Percentiles rank a stretch among this genome's conserved stretches.
phyloP scores from a whole-genome alignment of 2,797 vertebrate species.

The Xenentodon cancila region DNA sequence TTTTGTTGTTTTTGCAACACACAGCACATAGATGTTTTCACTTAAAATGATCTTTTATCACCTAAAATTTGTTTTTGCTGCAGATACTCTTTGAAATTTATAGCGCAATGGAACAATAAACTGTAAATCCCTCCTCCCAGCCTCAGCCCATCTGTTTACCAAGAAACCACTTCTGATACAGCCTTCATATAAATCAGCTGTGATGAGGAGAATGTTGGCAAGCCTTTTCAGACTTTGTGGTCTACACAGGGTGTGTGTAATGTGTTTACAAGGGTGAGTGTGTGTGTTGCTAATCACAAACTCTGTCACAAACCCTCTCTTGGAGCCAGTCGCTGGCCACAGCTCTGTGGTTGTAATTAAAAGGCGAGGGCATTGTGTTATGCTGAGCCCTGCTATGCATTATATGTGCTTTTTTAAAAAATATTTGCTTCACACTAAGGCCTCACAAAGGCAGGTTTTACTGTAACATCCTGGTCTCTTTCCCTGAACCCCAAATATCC shows the following conservation, averaged over 20 bases:
- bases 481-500: constrained; percentile 64
- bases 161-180: constrained; percentile 77
- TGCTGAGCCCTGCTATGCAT: constrained; percentile 36
- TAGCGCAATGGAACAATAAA: constrained; percentile 68
- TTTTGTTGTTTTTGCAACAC: constrained; percentile 30
- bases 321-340: constrained; percentile 71
- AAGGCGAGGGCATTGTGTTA: constrained; percentile 59
- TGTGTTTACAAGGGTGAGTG: constrained; percentile 76
- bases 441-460: constrained; percentile 57
- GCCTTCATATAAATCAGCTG: constrained; percentile 68
- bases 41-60: constrained; percentile 60
- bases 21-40: constrained; percentile 46
- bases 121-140: constrained; percentile 56
- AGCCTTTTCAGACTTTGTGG: constrained; percentile 72
- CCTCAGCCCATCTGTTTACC: constrained; percentile 61
- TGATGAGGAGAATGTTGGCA: constrained; percentile 71
- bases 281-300: constrained; percentile 79
- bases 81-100: constrained; percentile 66
- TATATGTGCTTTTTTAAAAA: constrained; percentile 25
- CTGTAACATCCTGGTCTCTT: constrained; percentile 61
- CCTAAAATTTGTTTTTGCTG: constrained; percentile 65
- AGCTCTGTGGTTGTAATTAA: constrained; percentile 78
- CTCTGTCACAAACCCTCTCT: constrained; percentile 77
- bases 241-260: constrained; percentile 75
- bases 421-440: constrained; percentile 41